Conservation (phyloP, 1,140 invertebrate genomes). For the Pomacea maculata region DNA sequence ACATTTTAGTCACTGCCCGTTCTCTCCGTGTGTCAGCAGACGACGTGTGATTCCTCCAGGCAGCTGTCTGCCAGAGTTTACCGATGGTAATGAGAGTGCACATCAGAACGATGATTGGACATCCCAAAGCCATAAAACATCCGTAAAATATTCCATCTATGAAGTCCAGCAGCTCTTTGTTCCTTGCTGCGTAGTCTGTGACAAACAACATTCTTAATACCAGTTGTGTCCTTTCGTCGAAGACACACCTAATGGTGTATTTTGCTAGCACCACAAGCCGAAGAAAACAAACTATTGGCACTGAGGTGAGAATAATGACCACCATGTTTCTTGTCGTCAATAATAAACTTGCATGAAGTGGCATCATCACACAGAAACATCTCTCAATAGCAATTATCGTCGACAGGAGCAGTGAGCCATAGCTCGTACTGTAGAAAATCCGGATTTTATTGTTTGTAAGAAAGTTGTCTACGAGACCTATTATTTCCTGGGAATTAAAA, state of each 20-base stretch:
- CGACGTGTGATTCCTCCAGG: neutral
- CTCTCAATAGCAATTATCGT: neutral
- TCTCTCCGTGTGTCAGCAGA: neutral
- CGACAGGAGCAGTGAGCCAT: neutral
- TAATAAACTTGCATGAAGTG: neutral
- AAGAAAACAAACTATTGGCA: neutral
- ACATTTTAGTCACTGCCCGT: slow-evolving; percentile 1
- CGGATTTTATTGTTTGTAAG: neutral
- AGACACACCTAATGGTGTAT: neutral
- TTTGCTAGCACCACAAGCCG: neutral
- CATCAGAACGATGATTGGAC: neutral
- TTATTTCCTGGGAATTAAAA: neutral
- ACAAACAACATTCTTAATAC: neutral
- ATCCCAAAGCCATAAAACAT: neutral
- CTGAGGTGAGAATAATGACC: neutral
- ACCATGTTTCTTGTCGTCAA: neutral
- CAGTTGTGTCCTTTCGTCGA: neutral
- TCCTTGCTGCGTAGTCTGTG: neutral
- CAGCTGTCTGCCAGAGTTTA: neutral
- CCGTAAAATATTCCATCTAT: slow-evolving; percentile 6
- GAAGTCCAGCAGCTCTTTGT: neutral
- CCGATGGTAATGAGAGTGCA: slow-evolving; percentile 2
- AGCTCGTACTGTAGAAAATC: neutral
- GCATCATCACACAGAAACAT: neutral
- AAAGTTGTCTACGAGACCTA: neutral